Evolutionary conservation across 2,797 vertebrate species (phyloP), one percentile per base, ranked within the genome.

Genomic region (Scolopax rusticola): DNA sequence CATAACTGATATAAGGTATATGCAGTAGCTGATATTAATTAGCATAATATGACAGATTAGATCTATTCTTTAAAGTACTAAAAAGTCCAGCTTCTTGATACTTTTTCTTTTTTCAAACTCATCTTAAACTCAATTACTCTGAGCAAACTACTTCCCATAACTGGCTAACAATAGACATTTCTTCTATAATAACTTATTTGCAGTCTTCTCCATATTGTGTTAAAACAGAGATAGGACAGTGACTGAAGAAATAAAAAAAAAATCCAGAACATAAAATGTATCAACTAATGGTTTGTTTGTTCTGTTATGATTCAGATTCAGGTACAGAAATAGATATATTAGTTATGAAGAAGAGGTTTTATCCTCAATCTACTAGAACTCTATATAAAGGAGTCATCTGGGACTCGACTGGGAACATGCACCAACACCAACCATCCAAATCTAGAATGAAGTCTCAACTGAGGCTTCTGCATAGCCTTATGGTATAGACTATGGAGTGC

Each of bases 401-500:
- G 4, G 41, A 53, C 19, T 15, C 3, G 4, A 64, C 30, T 64
- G 6, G 53, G 18, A 89, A 68, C 15, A 56, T 13, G 33, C 1
- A 94, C 60, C 16, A 27, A 63, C 45, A 64, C 3, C 0, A 0
- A 18, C 8, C 5, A 77, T 15, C 3, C 8, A n/a, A 60, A 45
- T 25, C 8, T 32, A 75, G 23, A 90, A 68, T 4, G 2, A 84
- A 4, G 9, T 50, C 63, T 83, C 56, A 94, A 3, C 3, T 40
- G 32, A 59, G 38, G 80, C 6, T 87, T 85, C 15, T 45, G 7
- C 19, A 56, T 11, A 54, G 48, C 15, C n/a, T 63, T 71, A 8
- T 2, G 68, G 16, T 9, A 40, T 9, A 50, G 0, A 69, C 13
- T 14, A 36, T 23, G 7, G 3, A 4, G 7, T 67, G 3, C 12